Conservation (phyloP, 2,113 vertebrate species). For the Oxyura jamaicensis region DNA sequence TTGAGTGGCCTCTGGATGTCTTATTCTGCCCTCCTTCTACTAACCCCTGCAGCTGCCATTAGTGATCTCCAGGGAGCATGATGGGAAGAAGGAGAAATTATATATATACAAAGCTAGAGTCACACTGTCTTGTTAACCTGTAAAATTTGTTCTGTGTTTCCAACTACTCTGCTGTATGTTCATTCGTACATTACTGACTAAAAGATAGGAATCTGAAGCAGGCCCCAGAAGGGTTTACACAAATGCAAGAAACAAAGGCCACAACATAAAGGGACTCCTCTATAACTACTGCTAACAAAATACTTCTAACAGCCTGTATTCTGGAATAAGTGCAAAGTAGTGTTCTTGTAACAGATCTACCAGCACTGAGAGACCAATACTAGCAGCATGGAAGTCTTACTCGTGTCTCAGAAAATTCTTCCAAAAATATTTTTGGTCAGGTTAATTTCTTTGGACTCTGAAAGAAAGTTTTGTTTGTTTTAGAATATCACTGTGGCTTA, state of each 20-base stretch:
- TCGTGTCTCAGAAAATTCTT: background rate
- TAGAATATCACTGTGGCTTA: constrained; percentile 4
- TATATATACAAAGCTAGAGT: background rate
- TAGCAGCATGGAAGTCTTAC: background rate
- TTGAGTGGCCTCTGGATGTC: background rate
- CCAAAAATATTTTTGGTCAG: constrained; percentile 17
- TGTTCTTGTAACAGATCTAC: background rate
- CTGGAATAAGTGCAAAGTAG: background rate
- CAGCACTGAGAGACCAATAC: background rate
- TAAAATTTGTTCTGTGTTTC: constrained; percentile 65
- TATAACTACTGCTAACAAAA: background rate
- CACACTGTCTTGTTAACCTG: constrained; percentile 8
- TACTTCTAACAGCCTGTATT: background rate
- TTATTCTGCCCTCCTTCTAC: background rate
- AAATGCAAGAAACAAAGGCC: constrained; percentile 39
- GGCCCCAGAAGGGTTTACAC: background rate
- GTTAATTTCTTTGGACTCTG: constrained; percentile 18
- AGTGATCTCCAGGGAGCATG: background rate
- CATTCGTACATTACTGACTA: constrained; percentile 27
- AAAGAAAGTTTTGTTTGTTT: constrained; percentile 47
- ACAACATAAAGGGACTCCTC: constrained; percentile 41
- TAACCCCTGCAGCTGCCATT: background rate
- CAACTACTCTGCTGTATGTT: constrained; percentile 29
- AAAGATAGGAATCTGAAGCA: constrained; percentile 30
- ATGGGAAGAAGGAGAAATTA: background rate